A percentile compares a stretch with the other conserved stretches of the same genome.
phyloP scores from a whole-genome alignment of 2,797 vertebrate species.

The Triplophysa yarkandensis region DNA sequence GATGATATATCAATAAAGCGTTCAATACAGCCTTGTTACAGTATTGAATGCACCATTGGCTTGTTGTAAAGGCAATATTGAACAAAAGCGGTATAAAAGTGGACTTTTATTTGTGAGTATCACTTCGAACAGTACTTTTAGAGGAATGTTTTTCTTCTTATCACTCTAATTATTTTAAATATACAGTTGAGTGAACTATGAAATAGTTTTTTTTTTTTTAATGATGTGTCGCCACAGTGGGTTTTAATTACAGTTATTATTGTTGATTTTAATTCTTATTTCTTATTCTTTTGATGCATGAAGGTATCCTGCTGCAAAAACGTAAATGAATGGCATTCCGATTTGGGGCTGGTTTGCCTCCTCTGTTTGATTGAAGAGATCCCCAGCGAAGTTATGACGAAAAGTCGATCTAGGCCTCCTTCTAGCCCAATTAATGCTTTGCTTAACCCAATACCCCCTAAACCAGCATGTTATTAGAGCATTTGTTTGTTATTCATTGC shows the following conservation, averaged over 20 bases:
- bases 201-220: neutral
- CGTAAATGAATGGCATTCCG: neutral
- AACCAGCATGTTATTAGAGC: neutral
- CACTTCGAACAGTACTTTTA: neutral
- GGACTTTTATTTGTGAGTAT: too few relatives aligned
- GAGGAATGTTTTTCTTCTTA: neutral
- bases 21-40: too few relatives aligned
- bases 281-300: neutral
- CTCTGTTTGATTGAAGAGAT: neutral
- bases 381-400: neutral
- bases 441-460: neutral
- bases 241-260: conserved; percentile 4
- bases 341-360: neutral
- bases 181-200: neutral
- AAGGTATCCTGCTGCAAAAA: neutral
- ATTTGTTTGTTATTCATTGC: neutral
- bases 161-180: neutral
- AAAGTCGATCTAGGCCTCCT: neutral
- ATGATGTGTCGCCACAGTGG: neutral
- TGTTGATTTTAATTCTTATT: neutral
- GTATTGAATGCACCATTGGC: too few relatives aligned
- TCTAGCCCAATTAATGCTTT: neutral
- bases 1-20: too few relatives aligned
- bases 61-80: too few relatives aligned
- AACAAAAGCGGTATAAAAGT: too few relatives aligned